A percentile compares a stretch with the other conserved stretches of the same genome.
Conservation (phyloP, 2,797 vertebrate genomes). For the Cyprinodon diabolis region DNA sequence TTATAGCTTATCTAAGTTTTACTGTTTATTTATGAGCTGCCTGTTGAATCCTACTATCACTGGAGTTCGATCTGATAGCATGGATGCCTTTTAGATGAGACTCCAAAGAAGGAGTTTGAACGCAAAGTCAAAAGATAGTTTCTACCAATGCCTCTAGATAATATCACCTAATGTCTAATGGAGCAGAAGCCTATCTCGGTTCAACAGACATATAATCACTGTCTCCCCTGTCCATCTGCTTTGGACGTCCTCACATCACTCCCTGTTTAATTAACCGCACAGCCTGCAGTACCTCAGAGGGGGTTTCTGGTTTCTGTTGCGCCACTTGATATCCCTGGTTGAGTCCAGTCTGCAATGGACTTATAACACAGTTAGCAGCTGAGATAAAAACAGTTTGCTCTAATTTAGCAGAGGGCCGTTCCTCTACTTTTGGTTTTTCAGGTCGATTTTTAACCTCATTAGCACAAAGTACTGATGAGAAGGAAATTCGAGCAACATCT, state of each 20-base stretch:
- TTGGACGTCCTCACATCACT: slow-evolving; percentile 54
- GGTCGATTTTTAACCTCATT: slow-evolving; percentile 45
- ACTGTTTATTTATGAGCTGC: slow-evolving; percentile 62
- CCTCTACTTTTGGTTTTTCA: slow-evolving; percentile 28
- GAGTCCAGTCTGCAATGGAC: slow-evolving; percentile 59
- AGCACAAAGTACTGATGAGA: slow-evolving; percentile 16
- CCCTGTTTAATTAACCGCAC: slow-evolving; percentile 72
- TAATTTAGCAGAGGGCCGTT: slow-evolving; percentile 26
- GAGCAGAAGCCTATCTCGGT: slow-evolving; percentile 36
- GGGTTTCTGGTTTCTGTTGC: slow-evolving; percentile 67
- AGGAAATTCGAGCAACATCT: neutral
- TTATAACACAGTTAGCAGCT: slow-evolving; percentile 68
- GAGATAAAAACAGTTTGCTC: slow-evolving; percentile 36
- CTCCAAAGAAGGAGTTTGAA: slow-evolving; percentile 20
- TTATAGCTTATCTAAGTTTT: slow-evolving; percentile 70
- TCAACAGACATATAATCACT: slow-evolving; percentile 42
- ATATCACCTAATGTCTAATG: slow-evolving; percentile 24
- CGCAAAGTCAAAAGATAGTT: slow-evolving; percentile 36
- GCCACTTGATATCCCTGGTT: slow-evolving; percentile 66
- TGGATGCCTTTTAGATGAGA: slow-evolving; percentile 41
- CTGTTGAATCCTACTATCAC: slow-evolving; percentile 48
- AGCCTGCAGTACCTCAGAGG: slow-evolving; percentile 59
- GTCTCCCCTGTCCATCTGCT: slow-evolving; percentile 9
- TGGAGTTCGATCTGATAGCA: slow-evolving; percentile 56
- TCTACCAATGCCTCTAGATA: slow-evolving; percentile 38